Evolutionary conservation across 2,888 invertebrate species (phyloP), one percentile per base, ranked within the genome.

Genomic region (Acleris literana): DNA sequence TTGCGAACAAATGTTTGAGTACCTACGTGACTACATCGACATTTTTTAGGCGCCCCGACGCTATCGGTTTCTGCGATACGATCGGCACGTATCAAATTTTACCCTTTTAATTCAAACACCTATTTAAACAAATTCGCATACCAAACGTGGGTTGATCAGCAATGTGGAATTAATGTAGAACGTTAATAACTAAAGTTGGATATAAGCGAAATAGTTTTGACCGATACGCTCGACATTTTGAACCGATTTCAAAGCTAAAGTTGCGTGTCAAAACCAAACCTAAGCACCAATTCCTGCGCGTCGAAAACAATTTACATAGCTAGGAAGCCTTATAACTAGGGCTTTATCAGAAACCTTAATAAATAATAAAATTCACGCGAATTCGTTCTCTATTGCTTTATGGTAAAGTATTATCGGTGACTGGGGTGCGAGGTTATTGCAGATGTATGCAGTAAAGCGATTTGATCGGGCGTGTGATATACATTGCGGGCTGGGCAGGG

Each of bases 281-380:
- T 76, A 72, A 73, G 60, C 44, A 49, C 52, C 65, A 74, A 77
- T 76, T 82, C 78, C 79, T 81, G 82, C 79, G 77, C 78, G 77
- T 79, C 81, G 81, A 81, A 87, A 86, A 83, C 83, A 16, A n/a
- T 61, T 70, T 70, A 77, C 76, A 78, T 76, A 74, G 74, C 75
- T 78, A 78, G 80, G 88, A 90, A 89, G 79, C 87, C 86, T 82
- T 86, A 84, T 79, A 82, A 80, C 74, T 76, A 79, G 76, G 76
- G 55, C 60, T 64, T 68, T 68, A 67, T 67, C 64, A 60, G 53
- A 57, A 54, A 64, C 61, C 58, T 44, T 54, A 57, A 51, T 46
- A 63, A 62, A 68, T 54, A 57, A 51, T 46, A 63, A 62, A 68
- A 67, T 72, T 64, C 77, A 77, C 63, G 65, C 79, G 63, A 86